Conservation (phyloP, 2,113 vertebrate genomes). For the Mungos mungo region DNA sequence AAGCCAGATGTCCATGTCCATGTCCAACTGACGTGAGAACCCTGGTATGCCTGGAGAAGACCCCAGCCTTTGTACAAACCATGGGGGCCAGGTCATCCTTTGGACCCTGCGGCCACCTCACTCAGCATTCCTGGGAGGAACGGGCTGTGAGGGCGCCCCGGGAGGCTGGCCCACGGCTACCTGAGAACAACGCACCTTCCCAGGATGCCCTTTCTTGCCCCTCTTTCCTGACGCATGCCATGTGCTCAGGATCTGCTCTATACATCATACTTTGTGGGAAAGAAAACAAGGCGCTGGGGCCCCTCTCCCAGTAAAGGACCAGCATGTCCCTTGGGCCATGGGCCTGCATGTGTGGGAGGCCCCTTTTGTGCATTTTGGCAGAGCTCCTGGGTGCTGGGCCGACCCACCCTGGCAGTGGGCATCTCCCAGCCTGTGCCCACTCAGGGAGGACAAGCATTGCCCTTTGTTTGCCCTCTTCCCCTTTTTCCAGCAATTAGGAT, state of each 20-base stretch:
- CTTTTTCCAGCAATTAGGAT: background rate
- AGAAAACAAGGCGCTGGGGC: background rate
- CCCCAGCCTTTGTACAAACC: background rate
- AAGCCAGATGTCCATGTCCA: constrained; percentile 44
- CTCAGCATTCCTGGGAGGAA: background rate
- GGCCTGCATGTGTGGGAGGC: accelerated
- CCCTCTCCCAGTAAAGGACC: background rate
- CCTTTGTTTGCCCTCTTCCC: background rate
- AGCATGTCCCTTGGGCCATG: background rate
- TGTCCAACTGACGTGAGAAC: background rate
- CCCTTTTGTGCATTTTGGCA: background rate
- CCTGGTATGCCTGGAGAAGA: background rate
- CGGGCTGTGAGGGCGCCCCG: background rate
- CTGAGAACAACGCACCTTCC: accelerated
- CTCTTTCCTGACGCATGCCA: background rate
- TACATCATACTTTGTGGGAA: background rate
- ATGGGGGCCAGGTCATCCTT: background rate
- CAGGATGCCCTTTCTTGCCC: background rate
- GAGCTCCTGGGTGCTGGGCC: background rate
- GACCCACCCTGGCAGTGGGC: background rate
- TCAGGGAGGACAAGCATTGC: background rate
- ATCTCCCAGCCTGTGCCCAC: background rate
- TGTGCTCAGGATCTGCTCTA: background rate
- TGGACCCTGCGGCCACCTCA: accelerated
- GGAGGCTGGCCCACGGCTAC: accelerated